These are phyloP conservation scores for Lepidocolaptes lacrymiger DNA, from an alignment of 2,797 vertebrate species.

Conservation along the genomic window DNA sequence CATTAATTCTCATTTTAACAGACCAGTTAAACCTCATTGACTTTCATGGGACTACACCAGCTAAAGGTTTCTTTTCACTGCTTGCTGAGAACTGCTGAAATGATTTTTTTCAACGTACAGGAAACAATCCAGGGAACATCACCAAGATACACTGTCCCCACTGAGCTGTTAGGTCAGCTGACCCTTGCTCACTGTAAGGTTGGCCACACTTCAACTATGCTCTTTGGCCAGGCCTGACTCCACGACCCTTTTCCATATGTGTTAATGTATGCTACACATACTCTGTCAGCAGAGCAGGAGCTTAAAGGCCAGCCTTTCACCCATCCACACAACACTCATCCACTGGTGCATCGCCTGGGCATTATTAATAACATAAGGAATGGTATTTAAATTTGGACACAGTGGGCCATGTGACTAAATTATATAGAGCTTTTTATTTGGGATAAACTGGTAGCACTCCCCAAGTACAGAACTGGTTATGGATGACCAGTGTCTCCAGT, in stretches of 20 bases:
- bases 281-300: background rate
- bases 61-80: background rate
- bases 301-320: background rate
- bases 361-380: background rate
- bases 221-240: background rate
- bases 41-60: background rate
- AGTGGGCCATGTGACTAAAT: background rate
- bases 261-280: background rate
- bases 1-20: background rate
- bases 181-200: rapidly evolving
- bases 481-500: background rate
- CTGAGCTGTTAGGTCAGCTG: background rate
- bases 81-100: background rate
- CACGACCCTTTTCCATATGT: background rate
- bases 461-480: background rate
- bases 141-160: background rate
- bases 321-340: background rate
- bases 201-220: background rate
- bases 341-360: background rate
- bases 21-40: background rate
- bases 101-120: background rate
- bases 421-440: rapidly evolving
- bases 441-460: background rate
- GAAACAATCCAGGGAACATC: background rate
- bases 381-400: background rate